Conservation (phyloP, 2,113 vertebrate genomes). For the Takifugu flavidus region DNA sequence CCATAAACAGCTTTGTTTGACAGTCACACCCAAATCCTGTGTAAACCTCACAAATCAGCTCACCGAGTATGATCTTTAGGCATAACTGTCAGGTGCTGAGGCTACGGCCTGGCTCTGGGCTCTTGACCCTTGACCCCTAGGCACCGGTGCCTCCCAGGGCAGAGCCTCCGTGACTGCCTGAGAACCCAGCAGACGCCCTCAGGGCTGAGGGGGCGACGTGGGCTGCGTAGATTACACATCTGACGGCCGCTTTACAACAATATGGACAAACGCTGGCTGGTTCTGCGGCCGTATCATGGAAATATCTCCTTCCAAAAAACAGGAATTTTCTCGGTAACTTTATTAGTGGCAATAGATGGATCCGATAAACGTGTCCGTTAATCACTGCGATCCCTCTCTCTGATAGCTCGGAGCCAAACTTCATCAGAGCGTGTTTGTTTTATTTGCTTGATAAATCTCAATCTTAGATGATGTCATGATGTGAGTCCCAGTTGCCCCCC, state of each 20-base stretch:
- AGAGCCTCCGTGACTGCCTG: slow-evolving; percentile 32
- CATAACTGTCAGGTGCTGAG: slow-evolving; percentile 57
- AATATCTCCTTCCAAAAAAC: too few relatives aligned
- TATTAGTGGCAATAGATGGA: too few relatives aligned
- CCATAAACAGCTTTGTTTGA: slow-evolving; percentile 65
- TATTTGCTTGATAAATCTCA: slow-evolving; percentile 7
- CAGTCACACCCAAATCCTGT: slow-evolving; percentile 39
- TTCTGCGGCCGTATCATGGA: too few relatives aligned
- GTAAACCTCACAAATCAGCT: slow-evolving; percentile 66
- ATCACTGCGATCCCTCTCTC: too few relatives aligned
- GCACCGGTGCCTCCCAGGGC: slow-evolving; percentile 39
- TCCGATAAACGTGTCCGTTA: too few relatives aligned
- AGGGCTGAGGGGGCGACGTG: slow-evolving; percentile 29
- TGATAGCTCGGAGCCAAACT: too few relatives aligned
- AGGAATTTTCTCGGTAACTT: too few relatives aligned
- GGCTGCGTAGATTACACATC: slow-evolving; percentile 1
- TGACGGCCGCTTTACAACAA: too few relatives aligned
- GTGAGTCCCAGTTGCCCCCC: slow-evolving; percentile 49
- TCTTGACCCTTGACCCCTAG: slow-evolving; percentile 48
- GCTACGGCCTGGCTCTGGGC: slow-evolving; percentile 46
- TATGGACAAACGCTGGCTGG: too few relatives aligned
- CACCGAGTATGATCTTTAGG: slow-evolving; percentile 59
- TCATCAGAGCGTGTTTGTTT: too few relatives aligned
- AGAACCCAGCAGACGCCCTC: slow-evolving; percentile 29
- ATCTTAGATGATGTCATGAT: slow-evolving; percentile 48